phyloP scores from a whole-genome alignment of 1,140 invertebrate species.

The Aricia agestis region DNA sequence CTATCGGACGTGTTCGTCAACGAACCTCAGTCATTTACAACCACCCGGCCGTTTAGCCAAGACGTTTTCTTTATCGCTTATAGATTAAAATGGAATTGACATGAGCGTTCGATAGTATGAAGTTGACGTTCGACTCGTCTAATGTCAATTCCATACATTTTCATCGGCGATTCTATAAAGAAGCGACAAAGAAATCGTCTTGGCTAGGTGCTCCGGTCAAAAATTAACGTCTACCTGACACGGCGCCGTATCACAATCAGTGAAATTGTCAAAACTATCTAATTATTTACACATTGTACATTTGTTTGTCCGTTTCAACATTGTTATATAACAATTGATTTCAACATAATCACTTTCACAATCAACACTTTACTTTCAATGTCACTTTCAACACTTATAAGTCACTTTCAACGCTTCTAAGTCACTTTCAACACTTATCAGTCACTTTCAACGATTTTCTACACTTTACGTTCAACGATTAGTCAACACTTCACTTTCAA shows the following conservation, averaged over 20 bases:
- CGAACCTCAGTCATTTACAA: constrained; percentile 50
- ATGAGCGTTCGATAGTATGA: no score
- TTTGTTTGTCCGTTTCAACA: constrained; percentile 13
- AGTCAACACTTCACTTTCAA: constrained; percentile 11
- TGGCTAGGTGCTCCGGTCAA: no score
- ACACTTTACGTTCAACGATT: neutral
- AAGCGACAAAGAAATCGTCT: no score
- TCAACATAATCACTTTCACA: neutral
- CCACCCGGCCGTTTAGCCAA: constrained; percentile 10
- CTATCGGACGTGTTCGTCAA: constrained; percentile 48
- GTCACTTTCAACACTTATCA: constrained; percentile 5
- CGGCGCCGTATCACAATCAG: constrained; percentile 61
- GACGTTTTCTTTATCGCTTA: neutral
- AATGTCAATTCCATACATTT: no score
- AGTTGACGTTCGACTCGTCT: no score
- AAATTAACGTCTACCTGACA: constrained; percentile 41
- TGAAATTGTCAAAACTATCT: constrained; percentile 66
- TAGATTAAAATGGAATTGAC: no score
- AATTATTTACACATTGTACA: constrained; percentile 37
- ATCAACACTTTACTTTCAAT: neutral
- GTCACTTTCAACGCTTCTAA: neutral
- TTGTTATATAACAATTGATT: neutral
- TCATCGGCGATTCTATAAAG: no score
- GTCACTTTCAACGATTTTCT: constrained; percentile 11
- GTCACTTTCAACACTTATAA: neutral